Base-by-base conservation (phyloP, 2,888 invertebrate genomes). In the Dascillus cervinus region DNA sequence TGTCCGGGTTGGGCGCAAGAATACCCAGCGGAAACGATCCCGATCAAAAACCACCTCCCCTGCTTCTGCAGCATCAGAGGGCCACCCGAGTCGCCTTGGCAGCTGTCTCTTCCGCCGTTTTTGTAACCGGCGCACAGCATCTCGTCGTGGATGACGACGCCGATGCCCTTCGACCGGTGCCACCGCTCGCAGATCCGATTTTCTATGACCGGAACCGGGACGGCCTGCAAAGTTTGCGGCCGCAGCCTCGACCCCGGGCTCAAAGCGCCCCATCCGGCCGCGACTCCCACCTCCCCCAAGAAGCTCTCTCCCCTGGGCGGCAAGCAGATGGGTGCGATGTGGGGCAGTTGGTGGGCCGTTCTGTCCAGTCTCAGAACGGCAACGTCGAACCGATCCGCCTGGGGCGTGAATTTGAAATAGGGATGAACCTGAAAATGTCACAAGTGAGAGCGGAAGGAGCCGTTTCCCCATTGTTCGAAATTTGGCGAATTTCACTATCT, bases 41-140 rank as follows among this genome's bases (percentile, higher is more conserved):
- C 73, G 34, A 91, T 90, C 26, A 92, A 72, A 62, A 82, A 90
- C 91, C 91, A 92, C 22, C 90, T 70, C 1, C 88, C 88, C 4
- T 82, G 75, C 49, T 82, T 77, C 58, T 91, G 90, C 42, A 91
- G 66, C 90, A 91, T 92, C 29, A 92, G 64, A 0, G 91, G 91
- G 0, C 92, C 92, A 0, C 91, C 91, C 22, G 83, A 84, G 65
- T 88, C 87, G 1, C 87, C 87, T 69, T 87, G 74, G 40, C 65
- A 66, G 44, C 79, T 79, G 64, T 87, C 87, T 51, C 85, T 80
- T 14, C 90, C 89, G 0, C 91, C 91, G 13, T 81, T 82, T 29
- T 88, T 77, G 62, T 92, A 90, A 2, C 92, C 92, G 0, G 92
- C 91, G 59, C 92, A 92, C 63, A 92, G 78, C 92, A 92, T 92